Evolutionary conservation across 1,140 invertebrate genomes (phyloP).

Genomic region (Laupala kohalensis): DNA sequence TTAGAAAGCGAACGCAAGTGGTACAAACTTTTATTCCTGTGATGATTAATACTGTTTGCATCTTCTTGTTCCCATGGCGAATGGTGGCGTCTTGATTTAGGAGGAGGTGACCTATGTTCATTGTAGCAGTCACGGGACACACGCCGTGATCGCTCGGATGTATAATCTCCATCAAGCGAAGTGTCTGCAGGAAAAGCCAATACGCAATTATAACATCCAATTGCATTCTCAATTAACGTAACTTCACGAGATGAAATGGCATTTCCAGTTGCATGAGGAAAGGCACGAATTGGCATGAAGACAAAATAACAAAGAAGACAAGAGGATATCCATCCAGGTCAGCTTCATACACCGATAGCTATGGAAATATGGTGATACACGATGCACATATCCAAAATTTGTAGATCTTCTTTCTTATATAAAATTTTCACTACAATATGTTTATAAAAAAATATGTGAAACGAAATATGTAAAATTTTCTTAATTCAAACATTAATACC

Average conservation of each 20-base stretch:
- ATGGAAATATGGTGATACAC: too few species aligned
- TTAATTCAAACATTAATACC: too few species aligned
- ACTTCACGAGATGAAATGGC: too few species aligned
- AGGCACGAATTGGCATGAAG: not conserved
- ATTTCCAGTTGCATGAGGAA: not conserved
- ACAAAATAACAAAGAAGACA: not conserved
- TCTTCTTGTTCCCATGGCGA: not conserved
- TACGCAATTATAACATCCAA: not conserved
- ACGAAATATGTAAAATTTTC: too few species aligned
- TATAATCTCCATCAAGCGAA: not conserved
- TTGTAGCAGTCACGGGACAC: not conserved
- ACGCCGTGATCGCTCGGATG: not conserved
- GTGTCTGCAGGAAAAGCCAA: not conserved
- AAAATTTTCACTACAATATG: too few species aligned
- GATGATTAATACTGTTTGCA: not conserved
- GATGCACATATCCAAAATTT: too few species aligned
- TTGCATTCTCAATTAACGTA: not conserved
- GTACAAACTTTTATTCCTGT: not conserved
- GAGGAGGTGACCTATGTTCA: not conserved
- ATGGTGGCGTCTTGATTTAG: not conserved
- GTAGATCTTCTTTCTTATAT: too few species aligned
- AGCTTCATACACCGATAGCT: too few species aligned
- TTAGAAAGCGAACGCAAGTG: not conserved
- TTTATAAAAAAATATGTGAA: too few species aligned
- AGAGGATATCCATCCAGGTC: not conserved